Evolutionary conservation across 2,797 vertebrate genomes (phyloP), one percentile per base, ranked within the genome.

Genomic region (Erithacus rubecula): DNA sequence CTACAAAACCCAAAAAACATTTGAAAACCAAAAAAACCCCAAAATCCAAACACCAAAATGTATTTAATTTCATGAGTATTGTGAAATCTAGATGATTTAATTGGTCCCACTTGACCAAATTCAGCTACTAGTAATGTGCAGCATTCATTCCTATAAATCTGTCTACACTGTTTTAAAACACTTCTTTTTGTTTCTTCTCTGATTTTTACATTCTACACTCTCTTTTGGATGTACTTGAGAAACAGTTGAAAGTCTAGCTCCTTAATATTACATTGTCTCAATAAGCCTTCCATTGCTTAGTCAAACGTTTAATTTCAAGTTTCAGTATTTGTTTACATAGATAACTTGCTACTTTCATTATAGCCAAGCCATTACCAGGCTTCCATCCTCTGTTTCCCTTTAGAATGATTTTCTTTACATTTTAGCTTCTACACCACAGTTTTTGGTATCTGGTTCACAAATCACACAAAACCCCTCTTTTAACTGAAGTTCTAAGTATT

Each of bases 1-100:
- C 5, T 37, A 23, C 4, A 47, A 72, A 55, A 64, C 1, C 1
- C 19, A 8, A 5, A 47, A 53, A 63, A 13, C 4, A 2, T 12
- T 55, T 47, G 13, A 24, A 47, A 55, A 15, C 12, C 4, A 23
- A 46, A 62, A 30, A 19, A 10, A 0, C 12, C 0, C 10, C 55
- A 39, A 55, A 83, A 29, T 27, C 6, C 15, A 29, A 39, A 20
- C 5, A 53, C n/a, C 8, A 34, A 56, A 64, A 39, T 29, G 24
- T 15, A 52, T 53, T 86, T 68, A 41, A 29, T 23, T 62, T 64
- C 24, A 46, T 24, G 11, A 78, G 11, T 63, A 27, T 44, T 53
- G 56, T 51, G n/a, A 32, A 83, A 91, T 6, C 12, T n/a, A 76
- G 19, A 89, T n/a, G 8, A 49, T 53, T 24, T 17, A 80, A 36